Conservation (phyloP, 2,888 invertebrate species). For the Drosophila borborema region DNA sequence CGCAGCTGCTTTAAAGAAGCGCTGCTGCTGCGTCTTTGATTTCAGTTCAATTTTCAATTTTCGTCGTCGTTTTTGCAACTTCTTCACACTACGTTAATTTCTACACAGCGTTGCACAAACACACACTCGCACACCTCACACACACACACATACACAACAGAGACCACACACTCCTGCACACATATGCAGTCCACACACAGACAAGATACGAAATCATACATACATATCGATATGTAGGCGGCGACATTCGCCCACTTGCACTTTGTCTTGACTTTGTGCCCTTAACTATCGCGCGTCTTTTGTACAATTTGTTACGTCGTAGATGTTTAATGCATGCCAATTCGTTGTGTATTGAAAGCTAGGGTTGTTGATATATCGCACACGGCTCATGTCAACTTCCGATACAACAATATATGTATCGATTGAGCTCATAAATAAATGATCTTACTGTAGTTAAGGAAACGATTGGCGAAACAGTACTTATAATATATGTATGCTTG, state of each 20-base stretch:
- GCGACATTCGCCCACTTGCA: conserved; percentile 57
- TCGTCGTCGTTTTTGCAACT: conserved; percentile 57
- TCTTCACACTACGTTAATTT: conserved; percentile 72
- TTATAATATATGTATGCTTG: neutral
- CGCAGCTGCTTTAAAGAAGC: conserved; percentile 41
- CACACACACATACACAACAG: conserved; percentile 6
- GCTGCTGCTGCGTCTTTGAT: conserved; percentile 30
- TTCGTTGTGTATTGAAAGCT: conserved; percentile 20
- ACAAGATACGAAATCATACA: conserved; percentile 36
- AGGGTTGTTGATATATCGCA: conserved; percentile 23
- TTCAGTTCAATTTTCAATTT: conserved; percentile 28
- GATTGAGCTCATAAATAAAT: conserved; percentile 16
- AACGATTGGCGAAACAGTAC: neutral
- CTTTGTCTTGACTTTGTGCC: conserved; percentile 43
- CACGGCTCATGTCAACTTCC: conserved; percentile 5
- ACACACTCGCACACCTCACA: conserved; percentile 18
- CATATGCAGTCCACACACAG: neutral
- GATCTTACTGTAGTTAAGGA: neutral
- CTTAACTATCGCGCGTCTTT: conserved; percentile 50
- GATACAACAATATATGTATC: conserved; percentile 26
- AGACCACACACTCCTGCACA: conserved; percentile 5
- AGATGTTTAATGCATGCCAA: conserved; percentile 33
- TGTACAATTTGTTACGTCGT: conserved; percentile 45
- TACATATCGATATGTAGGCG: conserved; percentile 63
- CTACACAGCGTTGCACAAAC: conserved; percentile 63